Conservation (phyloP, 1,140 invertebrate genomes). For the Microplitis demolitor region DNA sequence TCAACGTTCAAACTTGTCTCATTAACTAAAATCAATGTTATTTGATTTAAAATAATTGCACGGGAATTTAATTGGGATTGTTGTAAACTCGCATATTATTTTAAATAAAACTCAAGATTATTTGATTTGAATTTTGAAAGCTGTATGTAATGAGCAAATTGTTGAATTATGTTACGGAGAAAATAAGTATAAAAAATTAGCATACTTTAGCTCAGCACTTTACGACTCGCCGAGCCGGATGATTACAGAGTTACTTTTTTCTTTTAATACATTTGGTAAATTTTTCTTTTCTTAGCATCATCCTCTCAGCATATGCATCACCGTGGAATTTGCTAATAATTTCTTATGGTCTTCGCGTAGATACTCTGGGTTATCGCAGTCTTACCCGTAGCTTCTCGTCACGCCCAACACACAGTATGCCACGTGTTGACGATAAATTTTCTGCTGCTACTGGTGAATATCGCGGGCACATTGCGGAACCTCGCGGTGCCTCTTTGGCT, state of each 20-base stretch:
- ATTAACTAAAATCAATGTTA: too few species aligned
- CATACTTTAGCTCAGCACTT: not conserved
- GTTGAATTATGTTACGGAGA: too few species aligned
- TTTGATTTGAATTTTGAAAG: too few species aligned
- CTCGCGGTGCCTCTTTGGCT: not conserved
- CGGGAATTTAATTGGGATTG: too few species aligned
- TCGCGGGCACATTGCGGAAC: constrained; percentile 2
- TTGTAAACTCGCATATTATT: too few species aligned
- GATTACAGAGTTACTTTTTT: constrained; percentile 4
- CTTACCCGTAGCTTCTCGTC: constrained; percentile 3
- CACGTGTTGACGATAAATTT: constrained; percentile 30
- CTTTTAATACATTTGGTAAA: not conserved
- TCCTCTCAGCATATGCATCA: not conserved
- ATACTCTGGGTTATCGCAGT: constrained; percentile 13
- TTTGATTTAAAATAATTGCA: too few species aligned
- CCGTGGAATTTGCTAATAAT: constrained; percentile 23
- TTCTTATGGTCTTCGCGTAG: constrained; percentile 1
- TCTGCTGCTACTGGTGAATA: not conserved
- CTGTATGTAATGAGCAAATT: too few species aligned
- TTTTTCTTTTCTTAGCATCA: constrained; percentile 11
- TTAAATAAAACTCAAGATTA: too few species aligned
- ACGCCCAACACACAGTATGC: constrained; percentile 9
- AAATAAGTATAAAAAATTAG: too few species aligned
- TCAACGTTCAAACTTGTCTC: too few species aligned
- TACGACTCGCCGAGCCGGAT: constrained; percentile 10